Percentiles rank a stretch among this genome's conserved stretches.
These are phyloP conservation scores for Biston betularia DNA, from an alignment of 2,888 invertebrate species.

Conservation along the genomic window DNA sequence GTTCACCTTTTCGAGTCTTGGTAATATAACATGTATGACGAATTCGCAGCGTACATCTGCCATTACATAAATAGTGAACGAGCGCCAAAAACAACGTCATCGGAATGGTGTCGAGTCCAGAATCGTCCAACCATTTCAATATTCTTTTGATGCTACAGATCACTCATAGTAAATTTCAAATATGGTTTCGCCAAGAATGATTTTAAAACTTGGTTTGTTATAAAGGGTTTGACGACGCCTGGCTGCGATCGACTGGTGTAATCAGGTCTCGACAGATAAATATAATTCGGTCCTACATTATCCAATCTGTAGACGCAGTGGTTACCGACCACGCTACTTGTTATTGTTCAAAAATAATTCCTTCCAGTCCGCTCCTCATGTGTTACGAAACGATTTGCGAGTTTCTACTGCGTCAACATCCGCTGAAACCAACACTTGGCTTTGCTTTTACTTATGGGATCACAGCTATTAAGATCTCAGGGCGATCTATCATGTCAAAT, in stretches of 20 bases:
- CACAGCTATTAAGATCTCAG: not conserved
- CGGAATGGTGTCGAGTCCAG: slow-evolving; percentile 24
- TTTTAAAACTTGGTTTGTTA: slow-evolving; percentile 13
- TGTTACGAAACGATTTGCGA: slow-evolving; percentile 48
- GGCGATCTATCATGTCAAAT: not conserved
- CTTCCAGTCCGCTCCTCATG: slow-evolving; percentile 45
- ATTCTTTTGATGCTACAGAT: not conserved
- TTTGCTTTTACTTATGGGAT: slow-evolving; percentile 6
- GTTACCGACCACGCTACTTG: slow-evolving; percentile 59
- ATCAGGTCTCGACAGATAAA: slow-evolving; percentile 56
- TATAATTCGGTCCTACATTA: slow-evolving; percentile 64
- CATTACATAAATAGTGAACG: slow-evolving; percentile 31
- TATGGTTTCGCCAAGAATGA: not conserved
- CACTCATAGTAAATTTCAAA: not conserved
- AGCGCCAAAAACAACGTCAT: slow-evolving; percentile 30
- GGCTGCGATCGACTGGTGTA: slow-evolving; percentile 26
- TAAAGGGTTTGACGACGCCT: slow-evolving; percentile 11
- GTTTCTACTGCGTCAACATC: slow-evolving; percentile 14
- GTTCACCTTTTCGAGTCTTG: slow-evolving; percentile 7
- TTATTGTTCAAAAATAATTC: slow-evolving; percentile 65
- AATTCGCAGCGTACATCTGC: slow-evolving; percentile 22
- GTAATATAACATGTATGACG: slow-evolving; percentile 32
- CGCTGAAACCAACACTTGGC: slow-evolving; percentile 1
- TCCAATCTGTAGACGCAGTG: slow-evolving; percentile 64
- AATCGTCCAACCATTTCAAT: slow-evolving; percentile 17